phyloP scores from a whole-genome alignment of 53 echinoderm and acorn worm genomes.

The Holothuria leucospilota region DNA sequence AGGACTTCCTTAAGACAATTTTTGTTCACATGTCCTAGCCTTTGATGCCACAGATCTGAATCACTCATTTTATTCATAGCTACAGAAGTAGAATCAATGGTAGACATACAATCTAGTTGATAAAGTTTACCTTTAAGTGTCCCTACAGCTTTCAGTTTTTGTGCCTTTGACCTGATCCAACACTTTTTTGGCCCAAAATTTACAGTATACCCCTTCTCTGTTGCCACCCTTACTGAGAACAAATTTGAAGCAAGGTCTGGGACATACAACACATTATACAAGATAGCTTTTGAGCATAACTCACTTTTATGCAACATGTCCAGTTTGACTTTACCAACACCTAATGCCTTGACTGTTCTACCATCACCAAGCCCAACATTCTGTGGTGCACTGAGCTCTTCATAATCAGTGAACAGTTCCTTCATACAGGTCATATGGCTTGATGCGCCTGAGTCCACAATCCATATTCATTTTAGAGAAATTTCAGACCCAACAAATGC shows the following conservation, averaged over 20 bases:
- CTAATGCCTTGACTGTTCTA: not conserved
- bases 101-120: too few species aligned
- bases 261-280: not conserved
- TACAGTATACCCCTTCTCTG: too few species aligned
- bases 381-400: not conserved
- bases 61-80: too few species aligned
- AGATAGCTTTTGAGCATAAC: not conserved
- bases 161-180: too few species aligned
- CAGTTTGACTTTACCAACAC: not conserved
- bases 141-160: too few species aligned
- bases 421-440: slow-evolving; percentile 5
- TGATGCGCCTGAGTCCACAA: not conserved
- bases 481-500: not conserved
- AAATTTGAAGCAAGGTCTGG: too few species aligned
- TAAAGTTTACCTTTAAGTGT: too few species aligned
- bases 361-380: slow-evolving; percentile 7
- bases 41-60: too few species aligned
- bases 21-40: too few species aligned
- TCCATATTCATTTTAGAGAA: not conserved
- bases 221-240: not conserved
- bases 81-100: too few species aligned
- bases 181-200: too few species aligned
- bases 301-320: not conserved
- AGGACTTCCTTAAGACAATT: too few species aligned
- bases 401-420: not conserved